Evolutionary conservation across 2,113 vertebrate species (phyloP).

Genomic region (Bufo bufo): DNA sequence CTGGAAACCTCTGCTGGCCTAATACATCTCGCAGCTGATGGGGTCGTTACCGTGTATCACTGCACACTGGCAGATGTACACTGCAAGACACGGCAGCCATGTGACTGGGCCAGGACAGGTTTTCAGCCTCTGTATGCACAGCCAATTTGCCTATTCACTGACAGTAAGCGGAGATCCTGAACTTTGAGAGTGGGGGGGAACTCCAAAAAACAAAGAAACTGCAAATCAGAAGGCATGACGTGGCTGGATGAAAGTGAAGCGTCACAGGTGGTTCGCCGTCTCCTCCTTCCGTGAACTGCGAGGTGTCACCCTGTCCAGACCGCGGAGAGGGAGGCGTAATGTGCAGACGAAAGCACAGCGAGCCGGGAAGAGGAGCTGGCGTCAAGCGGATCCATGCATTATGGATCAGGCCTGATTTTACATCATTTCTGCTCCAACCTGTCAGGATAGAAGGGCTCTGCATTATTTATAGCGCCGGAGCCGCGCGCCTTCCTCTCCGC

Average conservation of each 20-base stretch:
- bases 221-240: no score
- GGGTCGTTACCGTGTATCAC: no score
- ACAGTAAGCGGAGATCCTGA: no score
- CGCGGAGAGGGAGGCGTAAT: slow-evolving; percentile 16
- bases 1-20: no score
- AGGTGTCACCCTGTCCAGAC: slow-evolving; percentile 38
- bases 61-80: no score
- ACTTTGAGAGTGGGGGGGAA: no score
- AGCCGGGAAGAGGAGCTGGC: slow-evolving; percentile 37
- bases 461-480: slow-evolving; percentile 79
- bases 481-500: slow-evolving; percentile 69
- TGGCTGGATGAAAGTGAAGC: background rate
- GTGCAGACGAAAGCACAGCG: slow-evolving; percentile 29
- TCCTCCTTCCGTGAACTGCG: background rate
- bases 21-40: no score
- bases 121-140: no score
- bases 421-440: slow-evolving; percentile 82
- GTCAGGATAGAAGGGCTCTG: slow-evolving; percentile 83
- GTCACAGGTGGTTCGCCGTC: background rate
- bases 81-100: no score
- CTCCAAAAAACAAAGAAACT: no score
- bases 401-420: slow-evolving; percentile 75
- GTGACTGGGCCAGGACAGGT: no score
- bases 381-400: slow-evolving; percentile 66
- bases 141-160: no score